Percentiles rank a stretch among this genome's conserved stretches.
Conservation (phyloP, 2,113 vertebrate genomes). For the Spheniscus mendiculus region DNA sequence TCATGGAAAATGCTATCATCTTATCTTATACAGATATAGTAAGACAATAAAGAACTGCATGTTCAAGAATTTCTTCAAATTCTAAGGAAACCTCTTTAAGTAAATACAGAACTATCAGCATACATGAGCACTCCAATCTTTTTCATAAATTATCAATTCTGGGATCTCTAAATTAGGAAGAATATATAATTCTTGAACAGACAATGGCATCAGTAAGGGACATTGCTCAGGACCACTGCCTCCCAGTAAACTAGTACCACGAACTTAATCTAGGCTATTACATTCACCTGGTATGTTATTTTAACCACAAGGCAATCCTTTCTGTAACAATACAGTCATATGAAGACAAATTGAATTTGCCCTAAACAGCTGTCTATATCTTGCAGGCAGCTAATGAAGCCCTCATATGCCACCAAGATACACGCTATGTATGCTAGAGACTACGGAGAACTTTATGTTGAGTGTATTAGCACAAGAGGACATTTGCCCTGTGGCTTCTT, state of each 20-base stretch:
- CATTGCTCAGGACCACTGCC: neutral
- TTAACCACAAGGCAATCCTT: neutral
- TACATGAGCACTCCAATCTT: neutral
- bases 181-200: neutral
- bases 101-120: neutral
- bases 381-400: neutral
- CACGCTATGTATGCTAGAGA: neutral
- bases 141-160: neutral
- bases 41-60: neutral
- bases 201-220: neutral
- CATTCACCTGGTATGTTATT: neutral
- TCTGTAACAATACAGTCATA: neutral
- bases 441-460: neutral
- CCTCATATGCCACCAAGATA: neutral
- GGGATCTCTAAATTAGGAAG: neutral
- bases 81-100: neutral
- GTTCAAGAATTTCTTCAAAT: slow-evolving; percentile 19
- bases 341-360: neutral
- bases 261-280: neutral
- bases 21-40: neutral
- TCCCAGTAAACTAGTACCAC: neutral
- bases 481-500: neutral
- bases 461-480: fast-evolving
- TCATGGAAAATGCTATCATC: neutral
- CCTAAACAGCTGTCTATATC: neutral